Conservation (phyloP, 2,888 invertebrate genomes). For the Nephrotoma flavescens region DNA sequence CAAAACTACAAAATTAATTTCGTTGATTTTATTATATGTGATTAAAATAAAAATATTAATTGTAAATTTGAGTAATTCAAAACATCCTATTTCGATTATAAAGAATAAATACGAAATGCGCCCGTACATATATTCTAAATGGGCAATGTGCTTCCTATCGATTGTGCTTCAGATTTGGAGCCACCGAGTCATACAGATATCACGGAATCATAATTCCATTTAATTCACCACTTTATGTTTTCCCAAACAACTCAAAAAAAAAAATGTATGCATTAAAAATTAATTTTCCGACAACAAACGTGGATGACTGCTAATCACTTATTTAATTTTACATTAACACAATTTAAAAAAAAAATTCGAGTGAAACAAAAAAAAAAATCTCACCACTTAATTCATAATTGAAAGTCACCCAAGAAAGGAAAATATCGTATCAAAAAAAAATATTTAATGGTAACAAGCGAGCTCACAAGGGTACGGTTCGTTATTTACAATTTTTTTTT, state of each 20-base stretch:
- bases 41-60: too few species aligned
- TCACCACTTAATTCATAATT: not conserved
- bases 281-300: not conserved
- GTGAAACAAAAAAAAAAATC: not conserved
- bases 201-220: not conserved
- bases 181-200: not conserved
- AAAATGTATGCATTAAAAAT: not conserved
- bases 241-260: not conserved
- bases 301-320: not conserved
- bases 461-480: not conserved
- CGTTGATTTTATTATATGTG: too few species aligned
- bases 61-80: too few species aligned
- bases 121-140: too few species aligned
- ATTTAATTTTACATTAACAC: not conserved
- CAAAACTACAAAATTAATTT: too few species aligned
- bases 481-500: not conserved
- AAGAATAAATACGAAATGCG: too few species aligned
- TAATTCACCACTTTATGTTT: not conserved
- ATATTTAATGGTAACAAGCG: not conserved
- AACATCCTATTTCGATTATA: too few species aligned
- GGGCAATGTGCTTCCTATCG: too few species aligned
- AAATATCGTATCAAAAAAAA: not conserved
- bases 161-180: too few species aligned
- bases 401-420: not conserved
- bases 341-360: not conserved